Conservation (phyloP, 2,113 vertebrate species). For the Furnarius figulus region DNA sequence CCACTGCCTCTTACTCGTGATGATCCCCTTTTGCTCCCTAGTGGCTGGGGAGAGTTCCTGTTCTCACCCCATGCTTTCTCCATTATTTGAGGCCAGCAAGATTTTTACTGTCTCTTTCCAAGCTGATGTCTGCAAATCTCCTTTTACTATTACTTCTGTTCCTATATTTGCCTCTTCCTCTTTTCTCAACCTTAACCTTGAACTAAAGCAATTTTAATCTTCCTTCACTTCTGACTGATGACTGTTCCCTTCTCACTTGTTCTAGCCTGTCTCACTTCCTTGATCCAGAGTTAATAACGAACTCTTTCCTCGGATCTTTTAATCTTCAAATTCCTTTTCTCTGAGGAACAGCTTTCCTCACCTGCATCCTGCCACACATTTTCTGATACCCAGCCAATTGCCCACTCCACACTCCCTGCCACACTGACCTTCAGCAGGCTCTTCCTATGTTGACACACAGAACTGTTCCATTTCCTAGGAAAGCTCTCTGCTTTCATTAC, state of each 20-base stretch:
- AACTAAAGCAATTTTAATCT: not conserved
- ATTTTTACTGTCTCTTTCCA: not conserved
- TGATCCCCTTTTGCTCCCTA: not conserved
- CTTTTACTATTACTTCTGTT: not conserved
- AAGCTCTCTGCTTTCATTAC: not conserved
- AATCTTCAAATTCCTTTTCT: not conserved
- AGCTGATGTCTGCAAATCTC: not conserved
- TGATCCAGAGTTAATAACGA: not conserved
- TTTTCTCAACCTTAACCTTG: not conserved
- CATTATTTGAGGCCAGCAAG: not conserved
- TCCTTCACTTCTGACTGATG: not conserved
- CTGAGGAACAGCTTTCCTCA: not conserved
- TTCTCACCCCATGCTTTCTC: not conserved
- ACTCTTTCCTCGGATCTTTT: slow-evolving; percentile 6
- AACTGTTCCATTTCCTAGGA: not conserved
- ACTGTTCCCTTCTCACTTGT: not conserved
- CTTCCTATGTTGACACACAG: not conserved
- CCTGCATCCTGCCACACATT: not conserved
- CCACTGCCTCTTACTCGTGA: not conserved
- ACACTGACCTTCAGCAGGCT: not conserved
- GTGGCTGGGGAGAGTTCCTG: not conserved
- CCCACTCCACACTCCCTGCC: not conserved
- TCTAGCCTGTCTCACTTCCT: not conserved
- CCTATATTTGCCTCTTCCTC: not conserved
- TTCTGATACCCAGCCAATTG: not conserved